Base-by-base conservation (phyloP, 2,797 vertebrate species). In the Trachops cirrhosus region DNA sequence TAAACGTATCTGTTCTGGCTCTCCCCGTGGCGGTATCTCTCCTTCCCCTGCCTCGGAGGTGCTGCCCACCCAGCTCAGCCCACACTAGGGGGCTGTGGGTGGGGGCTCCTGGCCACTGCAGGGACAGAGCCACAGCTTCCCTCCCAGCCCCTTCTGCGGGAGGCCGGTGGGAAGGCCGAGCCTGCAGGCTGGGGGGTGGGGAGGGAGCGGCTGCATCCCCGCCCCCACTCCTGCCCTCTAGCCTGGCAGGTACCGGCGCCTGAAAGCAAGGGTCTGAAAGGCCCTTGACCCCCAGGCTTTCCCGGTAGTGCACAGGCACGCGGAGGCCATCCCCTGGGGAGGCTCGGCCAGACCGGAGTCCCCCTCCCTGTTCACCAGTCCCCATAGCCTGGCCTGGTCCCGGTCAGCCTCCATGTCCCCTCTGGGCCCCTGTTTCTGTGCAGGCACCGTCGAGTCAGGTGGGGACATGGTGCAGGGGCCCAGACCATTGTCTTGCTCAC, bases 401-500 rank as follows among this genome's bases (percentile, higher is more conserved):
- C 11, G 46, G 50, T 59, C 39, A 29, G 84, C 75, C 4, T 8
- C 88, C 73, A 54, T 64, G 59, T 85, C 57, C 22, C 70, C 52
- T 78, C 52, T 50, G 46, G 32, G 50, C 29, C 16, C 12, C 22
- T n/a, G 3, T 67, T 93, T 79, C 62, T 57, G 10, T 44, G 68
- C 48, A 44, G 73, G 88, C 79, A 37, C 54, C 67, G 14, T 68
- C 16, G 9, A 57, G 89, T 78, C 95, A 92, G 96, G 94, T 93
- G 73, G 86, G 90, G 16, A 22, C 9, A 19, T 21, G 73, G 62
- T 21, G 9, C 2, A 29, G 93, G 57, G 78, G 59, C 84, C 67
- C 10, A 37, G 57, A 96, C 92, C 94, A 97, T 97, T 97, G 96
- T 96, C 93, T 94, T 32, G n/a, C 12, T 93, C 85, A 14, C 46